phyloP scores from a whole-genome alignment of 2,113 vertebrate species.

The pig (Sus scrofa) region T2T-Sscrofa CM000820.6:121074501-121075000 shows the following conservation, averaged over 20 bases:
- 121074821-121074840: neutral
- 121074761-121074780: neutral
- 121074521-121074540: neutral
- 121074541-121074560: neutral
- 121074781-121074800: neutral
- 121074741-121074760: neutral
- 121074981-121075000: neutral
- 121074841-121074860: neutral
- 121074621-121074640: neutral
- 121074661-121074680: neutral
- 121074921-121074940: neutral
- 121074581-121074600: fast-evolving
- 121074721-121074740: neutral
- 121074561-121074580: neutral
- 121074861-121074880: neutral
- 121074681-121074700: neutral
- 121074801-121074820: neutral
- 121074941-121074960: neutral
- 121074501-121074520: neutral
- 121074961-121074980: neutral
- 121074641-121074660: neutral
- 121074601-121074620: neutral
- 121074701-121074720: neutral
- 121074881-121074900: neutral
- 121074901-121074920: neutral